These are phyloP conservation scores for Apostichopus japonicus DNA, from an alignment of 35 echinoderm and acorn worm species.

Conservation along the genomic window DNA sequence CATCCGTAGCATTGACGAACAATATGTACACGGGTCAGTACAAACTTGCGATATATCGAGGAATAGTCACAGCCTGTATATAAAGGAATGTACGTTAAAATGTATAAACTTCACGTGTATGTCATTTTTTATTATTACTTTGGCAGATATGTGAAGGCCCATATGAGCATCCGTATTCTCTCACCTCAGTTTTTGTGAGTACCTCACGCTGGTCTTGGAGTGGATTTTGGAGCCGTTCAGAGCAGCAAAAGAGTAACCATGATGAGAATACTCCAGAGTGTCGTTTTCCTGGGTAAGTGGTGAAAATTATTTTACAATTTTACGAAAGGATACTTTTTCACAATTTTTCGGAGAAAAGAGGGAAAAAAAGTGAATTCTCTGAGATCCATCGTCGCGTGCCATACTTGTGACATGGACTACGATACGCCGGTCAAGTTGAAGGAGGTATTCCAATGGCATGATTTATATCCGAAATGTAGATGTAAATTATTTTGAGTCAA, in stretches of 20 bases:
- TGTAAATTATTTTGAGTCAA: too few relatives aligned
- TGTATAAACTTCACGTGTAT: too few relatives aligned
- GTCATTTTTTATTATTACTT: neutral
- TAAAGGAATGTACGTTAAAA: too few relatives aligned
- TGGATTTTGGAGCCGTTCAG: neutral
- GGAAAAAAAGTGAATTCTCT: neutral
- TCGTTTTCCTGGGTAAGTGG: constrained; percentile 40
- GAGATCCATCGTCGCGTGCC: neutral
- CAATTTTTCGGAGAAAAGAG: neutral
- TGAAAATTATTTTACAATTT: constrained; percentile 11
- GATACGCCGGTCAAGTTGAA: too few relatives aligned
- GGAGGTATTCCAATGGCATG: too few relatives aligned
- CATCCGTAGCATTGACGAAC: too few relatives aligned
- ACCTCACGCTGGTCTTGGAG: neutral
- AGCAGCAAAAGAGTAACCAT: neutral
- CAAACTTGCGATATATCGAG: too few relatives aligned
- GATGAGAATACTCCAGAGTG: neutral
- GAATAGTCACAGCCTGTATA: too few relatives aligned
- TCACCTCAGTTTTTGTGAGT: neutral
- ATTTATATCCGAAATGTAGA: too few relatives aligned
- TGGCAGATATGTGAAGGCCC: neutral
- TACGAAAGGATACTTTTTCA: neutral
- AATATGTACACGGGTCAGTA: too few relatives aligned
- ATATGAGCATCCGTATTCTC: neutral
- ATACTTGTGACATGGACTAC: too few relatives aligned